phyloP scores from a whole-genome alignment of 2,113 vertebrate genomes.

The Solenodon paradoxus region DNA sequence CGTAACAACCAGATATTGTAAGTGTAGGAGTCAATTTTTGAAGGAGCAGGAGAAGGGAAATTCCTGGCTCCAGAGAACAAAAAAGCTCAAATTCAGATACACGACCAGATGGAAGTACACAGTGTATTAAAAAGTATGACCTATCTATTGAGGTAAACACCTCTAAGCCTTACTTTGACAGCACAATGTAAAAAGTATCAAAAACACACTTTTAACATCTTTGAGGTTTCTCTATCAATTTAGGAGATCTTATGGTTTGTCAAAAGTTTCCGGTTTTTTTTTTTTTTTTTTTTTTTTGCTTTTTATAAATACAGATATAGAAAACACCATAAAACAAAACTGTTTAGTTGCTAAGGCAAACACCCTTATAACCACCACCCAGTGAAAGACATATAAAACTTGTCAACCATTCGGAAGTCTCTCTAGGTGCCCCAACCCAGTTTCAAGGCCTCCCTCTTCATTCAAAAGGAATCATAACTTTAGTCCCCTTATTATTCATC shows the following conservation, averaged over 20 bases:
- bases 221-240: background rate
- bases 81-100: slow-evolving; percentile 16
- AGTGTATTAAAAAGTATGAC: background rate
- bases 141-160: background rate
- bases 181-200: background rate
- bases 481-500: background rate
- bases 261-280: background rate
- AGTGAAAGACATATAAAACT: slow-evolving; percentile 4
- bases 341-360: background rate
- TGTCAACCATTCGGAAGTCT: background rate
- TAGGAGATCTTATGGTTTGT: background rate
- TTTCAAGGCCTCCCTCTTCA: background rate
- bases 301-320: background rate
- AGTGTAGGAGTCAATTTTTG: background rate
- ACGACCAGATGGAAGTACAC: background rate
- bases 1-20: background rate
- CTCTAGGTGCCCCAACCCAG: background rate
- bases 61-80: background rate
- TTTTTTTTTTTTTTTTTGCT: background rate
- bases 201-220: background rate
- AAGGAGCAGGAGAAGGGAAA: background rate
- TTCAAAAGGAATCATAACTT: background rate
- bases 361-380: background rate
- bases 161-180: background rate
- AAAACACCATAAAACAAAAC: slow-evolving; percentile 22